phyloP scores from a whole-genome alignment of 2,797 vertebrate species.

The Pseudochirops corinnae region DNA sequence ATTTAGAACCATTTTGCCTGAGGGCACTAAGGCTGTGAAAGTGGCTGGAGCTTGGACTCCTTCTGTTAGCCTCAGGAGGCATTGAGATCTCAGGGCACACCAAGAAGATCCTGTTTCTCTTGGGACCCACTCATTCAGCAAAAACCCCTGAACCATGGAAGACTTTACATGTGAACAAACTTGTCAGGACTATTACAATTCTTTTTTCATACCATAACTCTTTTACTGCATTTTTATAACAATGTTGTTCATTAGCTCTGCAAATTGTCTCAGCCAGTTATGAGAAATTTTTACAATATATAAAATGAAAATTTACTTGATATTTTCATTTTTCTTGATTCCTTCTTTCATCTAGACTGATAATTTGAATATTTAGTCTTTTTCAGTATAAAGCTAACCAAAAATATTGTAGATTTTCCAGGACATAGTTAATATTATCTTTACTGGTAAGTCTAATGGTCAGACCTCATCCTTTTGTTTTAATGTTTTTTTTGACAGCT shows the following conservation, averaged over 20 bases:
- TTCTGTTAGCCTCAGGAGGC: not conserved
- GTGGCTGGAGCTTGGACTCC: not conserved
- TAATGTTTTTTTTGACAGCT: not conserved
- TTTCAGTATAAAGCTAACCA: not conserved
- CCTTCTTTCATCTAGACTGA: not conserved
- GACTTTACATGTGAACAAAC: not conserved
- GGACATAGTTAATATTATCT: not conserved
- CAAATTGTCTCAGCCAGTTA: not conserved
- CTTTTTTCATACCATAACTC: not conserved
- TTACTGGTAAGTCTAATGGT: not conserved
- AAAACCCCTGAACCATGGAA: not conserved
- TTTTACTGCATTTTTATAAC: not conserved
- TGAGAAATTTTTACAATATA: not conserved
- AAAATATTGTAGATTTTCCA: not conserved
- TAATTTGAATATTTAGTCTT: not conserved
- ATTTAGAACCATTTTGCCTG: not conserved
- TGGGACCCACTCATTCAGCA: not conserved
- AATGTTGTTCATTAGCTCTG: not conserved
- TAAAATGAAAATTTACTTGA: not conserved
- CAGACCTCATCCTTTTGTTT: not conserved
- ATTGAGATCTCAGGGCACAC: not conserved
- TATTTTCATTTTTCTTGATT: not conserved
- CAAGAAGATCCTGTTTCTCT: not conserved
- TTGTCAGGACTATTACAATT: not conserved
- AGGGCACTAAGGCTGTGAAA: not conserved